Percentiles rank a stretch among this genome's conserved stretches.
phyloP scores from a whole-genome alignment of 2,797 vertebrate species.

The Sebastes taczanowskii region DNA sequence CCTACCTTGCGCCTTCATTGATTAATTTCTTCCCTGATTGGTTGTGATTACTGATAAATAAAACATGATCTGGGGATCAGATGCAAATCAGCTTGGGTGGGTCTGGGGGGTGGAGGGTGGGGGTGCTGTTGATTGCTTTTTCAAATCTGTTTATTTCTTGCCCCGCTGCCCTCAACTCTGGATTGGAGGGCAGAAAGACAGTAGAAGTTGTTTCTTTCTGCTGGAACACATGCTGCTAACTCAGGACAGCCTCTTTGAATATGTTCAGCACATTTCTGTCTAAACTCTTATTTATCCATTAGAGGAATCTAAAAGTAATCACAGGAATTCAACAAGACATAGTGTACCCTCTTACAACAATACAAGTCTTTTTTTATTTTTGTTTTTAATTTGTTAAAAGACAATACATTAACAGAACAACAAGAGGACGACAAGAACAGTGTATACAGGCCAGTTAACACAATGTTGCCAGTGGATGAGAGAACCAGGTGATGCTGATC shows the following conservation, averaged over 20 bases:
- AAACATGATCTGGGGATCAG: constrained; percentile 86
- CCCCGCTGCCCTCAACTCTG: constrained; percentile 79
- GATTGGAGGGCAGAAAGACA: constrained; percentile 68
- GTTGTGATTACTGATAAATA: constrained; percentile 92
- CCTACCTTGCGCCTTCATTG: constrained; percentile 86
- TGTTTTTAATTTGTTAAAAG: no score
- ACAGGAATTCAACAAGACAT: background rate
- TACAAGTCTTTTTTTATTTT: no score
- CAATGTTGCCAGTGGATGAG: background rate
- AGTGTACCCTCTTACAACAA: background rate
- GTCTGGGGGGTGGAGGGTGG: background rate
- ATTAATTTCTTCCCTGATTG: constrained; percentile 91
- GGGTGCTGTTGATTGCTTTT: constrained; percentile 85
- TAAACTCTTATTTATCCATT: background rate
- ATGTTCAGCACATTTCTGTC: constrained; percentile 1
- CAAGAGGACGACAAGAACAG: background rate
- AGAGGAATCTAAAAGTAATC: constrained; percentile 30
- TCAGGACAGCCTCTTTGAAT: constrained; percentile 12
- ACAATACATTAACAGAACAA: background rate
- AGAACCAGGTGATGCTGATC: no score
- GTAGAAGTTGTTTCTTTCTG: constrained; percentile 32
- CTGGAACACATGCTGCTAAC: constrained; percentile 42
- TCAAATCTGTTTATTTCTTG: constrained; percentile 85
- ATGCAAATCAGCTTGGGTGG: constrained; percentile 82
- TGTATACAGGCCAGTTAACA: background rate